Evolutionary conservation across 2,113 vertebrate genomes (phyloP).

Genomic region (Phalacrocorax pelagicus): DNA sequence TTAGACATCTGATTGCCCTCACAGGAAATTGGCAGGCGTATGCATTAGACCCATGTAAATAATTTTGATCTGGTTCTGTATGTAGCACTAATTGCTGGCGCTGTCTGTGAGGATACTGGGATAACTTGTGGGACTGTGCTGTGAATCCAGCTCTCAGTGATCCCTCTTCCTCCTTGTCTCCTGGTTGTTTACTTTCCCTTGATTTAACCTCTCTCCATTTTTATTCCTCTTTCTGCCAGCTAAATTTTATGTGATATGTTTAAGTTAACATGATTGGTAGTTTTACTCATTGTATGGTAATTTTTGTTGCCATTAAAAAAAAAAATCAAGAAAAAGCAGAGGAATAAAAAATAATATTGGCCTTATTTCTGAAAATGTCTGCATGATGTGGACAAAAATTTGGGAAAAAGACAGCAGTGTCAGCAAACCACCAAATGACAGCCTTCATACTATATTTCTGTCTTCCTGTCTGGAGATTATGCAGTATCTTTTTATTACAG

Average conservation of each 20-base stretch:
- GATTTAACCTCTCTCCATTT: neutral
- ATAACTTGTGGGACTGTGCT: neutral
- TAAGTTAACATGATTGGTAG: neutral
- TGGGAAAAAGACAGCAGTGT: neutral
- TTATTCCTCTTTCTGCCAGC: neutral
- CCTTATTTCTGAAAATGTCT: neutral
- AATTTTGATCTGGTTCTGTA: neutral
- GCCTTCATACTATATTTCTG: neutral
- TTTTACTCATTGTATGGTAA: neutral
- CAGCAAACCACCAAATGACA: neutral
- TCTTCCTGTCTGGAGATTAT: neutral
- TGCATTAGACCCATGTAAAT: neutral
- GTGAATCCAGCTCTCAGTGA: neutral
- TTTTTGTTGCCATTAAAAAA: neutral
- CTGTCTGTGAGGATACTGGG: neutral
- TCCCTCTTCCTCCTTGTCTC: neutral
- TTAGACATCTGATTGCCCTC: neutral
- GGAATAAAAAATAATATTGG: neutral
- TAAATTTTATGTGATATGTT: slow-evolving; percentile 4
- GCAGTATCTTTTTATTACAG: neutral
- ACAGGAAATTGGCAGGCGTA: neutral
- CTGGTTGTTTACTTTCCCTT: neutral
- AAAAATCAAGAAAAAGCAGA: neutral
- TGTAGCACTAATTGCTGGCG: rapidly evolving
- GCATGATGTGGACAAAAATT: neutral